Evolutionary conservation across 2,113 vertebrate genomes (phyloP).

Genomic region (Rhadina sibilatrix): DNA sequence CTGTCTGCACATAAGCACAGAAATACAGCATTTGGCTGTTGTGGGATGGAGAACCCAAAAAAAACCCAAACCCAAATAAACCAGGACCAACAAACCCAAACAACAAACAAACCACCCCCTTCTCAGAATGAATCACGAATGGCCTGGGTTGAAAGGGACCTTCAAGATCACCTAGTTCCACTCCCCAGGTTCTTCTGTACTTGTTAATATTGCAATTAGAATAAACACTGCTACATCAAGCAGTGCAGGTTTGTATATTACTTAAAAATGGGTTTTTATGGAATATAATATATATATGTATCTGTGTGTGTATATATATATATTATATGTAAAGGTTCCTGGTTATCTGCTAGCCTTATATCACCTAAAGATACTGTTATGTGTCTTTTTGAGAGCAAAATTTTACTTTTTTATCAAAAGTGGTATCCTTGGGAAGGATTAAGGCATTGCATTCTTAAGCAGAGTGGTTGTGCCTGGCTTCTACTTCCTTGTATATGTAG

Average conservation of each 20-base stretch:
- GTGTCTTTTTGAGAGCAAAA: not conserved
- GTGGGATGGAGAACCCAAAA: not conserved
- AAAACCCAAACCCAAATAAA: not conserved
- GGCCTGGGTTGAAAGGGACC: not conserved
- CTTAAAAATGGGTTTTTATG: not conserved
- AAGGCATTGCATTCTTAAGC: not conserved
- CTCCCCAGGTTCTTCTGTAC: not conserved
- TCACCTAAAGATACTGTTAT: not conserved
- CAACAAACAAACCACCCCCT: not conserved
- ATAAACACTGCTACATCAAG: not conserved
- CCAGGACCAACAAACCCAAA: not conserved
- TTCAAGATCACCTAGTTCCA: not conserved
- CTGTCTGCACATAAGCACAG: accelerated
- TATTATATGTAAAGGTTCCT: not conserved
- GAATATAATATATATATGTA: not conserved
- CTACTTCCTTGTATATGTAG: not conserved
- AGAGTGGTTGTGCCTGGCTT: not conserved
- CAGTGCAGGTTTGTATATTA: not conserved
- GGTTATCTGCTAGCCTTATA: not conserved
- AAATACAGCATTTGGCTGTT: accelerated
- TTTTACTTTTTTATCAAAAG: not conserved
- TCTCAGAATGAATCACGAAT: not conserved
- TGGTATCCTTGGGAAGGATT: not conserved
- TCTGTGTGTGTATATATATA: accelerated
- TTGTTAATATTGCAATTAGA: not conserved